Evolutionary conservation across 64 coral and sea anemone genomes (phyloP), one percentile per base, ranked within the genome.

Genomic region (Pocillopora verrucosa): DNA sequence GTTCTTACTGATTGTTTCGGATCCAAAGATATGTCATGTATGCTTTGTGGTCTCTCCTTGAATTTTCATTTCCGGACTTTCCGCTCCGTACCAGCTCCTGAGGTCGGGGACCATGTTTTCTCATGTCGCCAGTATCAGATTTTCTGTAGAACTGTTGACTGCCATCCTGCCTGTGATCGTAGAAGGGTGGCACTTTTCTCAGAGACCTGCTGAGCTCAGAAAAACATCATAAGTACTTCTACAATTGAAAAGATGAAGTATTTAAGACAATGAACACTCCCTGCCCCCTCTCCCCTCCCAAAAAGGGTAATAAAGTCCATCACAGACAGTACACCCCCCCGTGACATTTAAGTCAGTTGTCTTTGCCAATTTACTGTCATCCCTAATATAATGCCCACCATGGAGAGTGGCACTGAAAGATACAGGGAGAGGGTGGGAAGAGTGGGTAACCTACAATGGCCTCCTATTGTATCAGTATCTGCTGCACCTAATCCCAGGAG

Each of bases 11-110:
- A 11, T 68, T 72, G 9, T 64, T 34, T 17, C 38, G n/a, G 59
- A 83, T 94, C 88, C 38, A 89, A 10, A 34, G 75, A 45, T 14
- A 91, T 72, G 82, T 88, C 92, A 20, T 97, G 95, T 16, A 97
- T 94, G 70, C 92, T 97, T 60, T 58, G 59, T 19, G 95, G 95
- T 64, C 88, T 80, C 17, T 73, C 75, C 76, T 75, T 89, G 25
- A 65, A 20, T 36, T 86, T 79, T 58, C 69, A n/a, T 36, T 20
- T 86, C 68, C 25, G 75, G 16, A 16, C 37, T 84, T 92, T 77
- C 59, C 34, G 80, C 77, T 30, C 90, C 94, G 80, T 96, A 89
- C 94, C 94, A 96, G n/a, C 80, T 96, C n/a, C 5, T 86, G 86
- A 15, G 90, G 90, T 16, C 92, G n/a, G n/a, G n/a, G 87, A 26